Percentiles rank a stretch among this genome's conserved stretches.
phyloP scores from a whole-genome alignment of 1,140 invertebrate genomes.

The Aphelinus atriplicis region DNA sequence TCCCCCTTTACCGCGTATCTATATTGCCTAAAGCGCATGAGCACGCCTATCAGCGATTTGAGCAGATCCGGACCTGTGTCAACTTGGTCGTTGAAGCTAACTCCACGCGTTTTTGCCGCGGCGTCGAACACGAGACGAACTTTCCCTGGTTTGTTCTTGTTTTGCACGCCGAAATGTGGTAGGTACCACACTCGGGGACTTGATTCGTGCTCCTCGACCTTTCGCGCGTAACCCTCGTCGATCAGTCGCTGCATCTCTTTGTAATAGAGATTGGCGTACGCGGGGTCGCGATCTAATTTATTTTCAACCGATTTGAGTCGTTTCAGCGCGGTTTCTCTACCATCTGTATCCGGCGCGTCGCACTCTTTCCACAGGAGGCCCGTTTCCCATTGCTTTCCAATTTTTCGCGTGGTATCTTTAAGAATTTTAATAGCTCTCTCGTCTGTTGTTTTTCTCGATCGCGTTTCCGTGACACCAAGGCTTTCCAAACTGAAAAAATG shows the following conservation, averaged over 20 bases:
- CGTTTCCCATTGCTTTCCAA: too few relatives aligned
- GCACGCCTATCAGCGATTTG: conserved; percentile 21
- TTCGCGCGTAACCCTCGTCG: conserved; percentile 8
- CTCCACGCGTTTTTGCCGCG: conserved; percentile 10
- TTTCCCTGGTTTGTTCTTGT: conserved; percentile 28
- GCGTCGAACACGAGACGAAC: conserved; percentile 36
- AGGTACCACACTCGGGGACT: conserved; percentile 7
- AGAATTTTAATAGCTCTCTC: too few relatives aligned
- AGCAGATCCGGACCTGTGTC: conserved; percentile 33
- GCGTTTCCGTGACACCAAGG: too few relatives aligned
- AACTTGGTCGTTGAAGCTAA: conserved; percentile 37
- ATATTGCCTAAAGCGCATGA: conserved; percentile 22
- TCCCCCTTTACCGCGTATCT: conserved; percentile 26
- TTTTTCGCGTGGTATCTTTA: too few relatives aligned
- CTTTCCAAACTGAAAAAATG: too few relatives aligned
- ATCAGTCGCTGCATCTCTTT: conserved; percentile 7
- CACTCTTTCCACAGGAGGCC: too few relatives aligned
- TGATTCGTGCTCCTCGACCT: neutral
- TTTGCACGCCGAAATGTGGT: conserved; percentile 27
- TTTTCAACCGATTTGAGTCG: too few relatives aligned
- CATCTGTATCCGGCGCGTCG: too few relatives aligned
- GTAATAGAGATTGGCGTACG: too few relatives aligned
- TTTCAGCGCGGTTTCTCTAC: too few relatives aligned
- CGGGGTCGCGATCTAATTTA: too few relatives aligned
- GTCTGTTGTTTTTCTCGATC: too few relatives aligned